Base-by-base conservation (phyloP, 2,797 vertebrate genomes). In the Myotis pilosus region DNA sequence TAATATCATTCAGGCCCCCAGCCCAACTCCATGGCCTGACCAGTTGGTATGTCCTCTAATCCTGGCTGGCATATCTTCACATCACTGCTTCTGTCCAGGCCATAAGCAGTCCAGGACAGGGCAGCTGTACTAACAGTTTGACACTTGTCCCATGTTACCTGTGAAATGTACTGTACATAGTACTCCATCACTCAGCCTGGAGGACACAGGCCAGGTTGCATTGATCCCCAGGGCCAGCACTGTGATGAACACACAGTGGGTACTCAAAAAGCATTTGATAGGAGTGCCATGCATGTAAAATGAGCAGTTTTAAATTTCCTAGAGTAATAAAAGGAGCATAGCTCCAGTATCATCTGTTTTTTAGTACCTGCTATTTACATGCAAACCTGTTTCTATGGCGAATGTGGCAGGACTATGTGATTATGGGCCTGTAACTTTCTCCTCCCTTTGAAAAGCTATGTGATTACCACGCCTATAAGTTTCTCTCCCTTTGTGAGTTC, bases 361-460 rank as follows among this genome's bases (percentile, higher is more conserved):
- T 92, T 44, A 81, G 81, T 83, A 47, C 44, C 17, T 87, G 30
- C 3, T 94, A 57, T 96, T 87, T 74, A 60, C 25, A 60, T 17
- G 57, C 74, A 68, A 92, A 79, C 64, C 79, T 80, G 69, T 94
- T 96, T 94, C 92, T 68, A 87, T n/a, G 30, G 62, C 62, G 89
- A 92, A 78, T 11, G 33, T 78, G 55, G 68, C 80, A 88, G 69
- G 68, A 60, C 55, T 92, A 2, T 78, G 41, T 69, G 44, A 76
- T 94, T 81, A 47, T 12, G 6, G 30, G 68, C 62, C 49, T 87
- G 44, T 62, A 47, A 82, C 44, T 83, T 89, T 68, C 79, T 85
- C 85, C 90, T 92, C 13, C 51, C 80, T 80, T 94, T 49, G 79
- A 69, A 91, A 89, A 95, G 8, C 60, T 53, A 7, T 49, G 38